Evolutionary conservation across 2,113 vertebrate genomes (phyloP).

Genomic region (Oreochromis aureus): DNA sequence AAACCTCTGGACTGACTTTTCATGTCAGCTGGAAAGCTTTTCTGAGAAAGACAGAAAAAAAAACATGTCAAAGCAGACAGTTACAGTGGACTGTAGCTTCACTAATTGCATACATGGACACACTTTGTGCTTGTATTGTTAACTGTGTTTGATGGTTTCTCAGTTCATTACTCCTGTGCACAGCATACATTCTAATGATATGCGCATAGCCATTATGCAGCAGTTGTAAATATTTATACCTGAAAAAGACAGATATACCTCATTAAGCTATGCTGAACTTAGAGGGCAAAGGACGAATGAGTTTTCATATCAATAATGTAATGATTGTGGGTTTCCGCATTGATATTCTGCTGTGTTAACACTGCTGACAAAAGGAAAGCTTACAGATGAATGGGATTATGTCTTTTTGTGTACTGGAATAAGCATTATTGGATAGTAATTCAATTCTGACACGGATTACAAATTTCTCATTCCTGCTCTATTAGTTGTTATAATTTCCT

Average conservation of each 20-base stretch:
- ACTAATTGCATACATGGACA: conserved; percentile 38
- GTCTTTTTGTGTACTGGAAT: conserved; percentile 54
- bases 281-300: conserved; percentile 45
- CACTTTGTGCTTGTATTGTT: conserved; percentile 33
- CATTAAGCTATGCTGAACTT: conserved; percentile 46
- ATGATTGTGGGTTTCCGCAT: conserved; percentile 31
- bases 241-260: conserved; percentile 14
- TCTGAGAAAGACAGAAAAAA: not conserved
- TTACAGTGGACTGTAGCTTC: conserved; percentile 20
- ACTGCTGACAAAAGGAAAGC: conserved; percentile 30
- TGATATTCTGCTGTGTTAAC: conserved; percentile 39
- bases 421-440: conserved; percentile 64
- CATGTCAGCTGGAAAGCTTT: not conserved
- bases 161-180: conserved; percentile 48
- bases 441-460: conserved; percentile 52
- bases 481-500: conserved; percentile 49
- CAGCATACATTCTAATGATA: conserved; percentile 32
- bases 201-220: conserved; percentile 26
- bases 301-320: conserved; percentile 41
- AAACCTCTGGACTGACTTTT: not conserved
- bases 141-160: conserved; percentile 39
- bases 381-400: conserved; percentile 57
- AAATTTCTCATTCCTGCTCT: conserved; percentile 53
- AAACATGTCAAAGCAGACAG: not conserved
- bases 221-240: conserved; percentile 51